These are phyloP conservation scores for Globicephala melas DNA, from an alignment of 2,113 vertebrate genomes.

Conservation along the genomic window DNA sequence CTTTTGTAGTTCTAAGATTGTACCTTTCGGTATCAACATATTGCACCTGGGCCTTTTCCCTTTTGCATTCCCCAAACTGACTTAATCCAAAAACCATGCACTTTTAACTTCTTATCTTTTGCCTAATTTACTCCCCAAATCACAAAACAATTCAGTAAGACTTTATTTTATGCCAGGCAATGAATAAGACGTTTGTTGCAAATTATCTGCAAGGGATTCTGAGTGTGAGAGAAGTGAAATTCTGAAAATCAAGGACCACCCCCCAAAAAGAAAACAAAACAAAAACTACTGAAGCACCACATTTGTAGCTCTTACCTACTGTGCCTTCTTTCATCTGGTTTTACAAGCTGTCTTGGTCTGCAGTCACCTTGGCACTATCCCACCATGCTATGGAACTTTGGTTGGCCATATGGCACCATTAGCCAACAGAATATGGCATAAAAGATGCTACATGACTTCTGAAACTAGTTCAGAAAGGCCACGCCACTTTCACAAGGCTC, in stretches of 20 bases:
- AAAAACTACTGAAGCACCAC: neutral
- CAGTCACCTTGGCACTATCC: neutral
- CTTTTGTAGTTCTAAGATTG: neutral
- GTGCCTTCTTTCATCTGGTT: neutral
- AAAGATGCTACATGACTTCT: neutral
- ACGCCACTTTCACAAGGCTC: neutral
- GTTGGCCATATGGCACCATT: neutral
- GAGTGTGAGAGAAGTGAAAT: neutral
- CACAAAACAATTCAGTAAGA: neutral
- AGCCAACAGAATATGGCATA: neutral
- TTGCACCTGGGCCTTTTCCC: neutral
- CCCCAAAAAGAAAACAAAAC: neutral
- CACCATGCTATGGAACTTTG: neutral
- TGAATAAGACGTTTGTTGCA: neutral
- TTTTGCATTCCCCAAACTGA: neutral
- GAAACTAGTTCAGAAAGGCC: neutral
- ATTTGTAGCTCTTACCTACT: neutral
- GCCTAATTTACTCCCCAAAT: neutral
- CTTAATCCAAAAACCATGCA: neutral
- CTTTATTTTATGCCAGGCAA: neutral
- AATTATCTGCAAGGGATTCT: neutral
- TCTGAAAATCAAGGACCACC: neutral
- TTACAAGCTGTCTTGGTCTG: neutral
- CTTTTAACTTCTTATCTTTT: neutral
- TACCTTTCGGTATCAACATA: neutral